Base-by-base conservation (phyloP, 1,140 invertebrate species). In the Brachionus calyciflorus region DNA sequence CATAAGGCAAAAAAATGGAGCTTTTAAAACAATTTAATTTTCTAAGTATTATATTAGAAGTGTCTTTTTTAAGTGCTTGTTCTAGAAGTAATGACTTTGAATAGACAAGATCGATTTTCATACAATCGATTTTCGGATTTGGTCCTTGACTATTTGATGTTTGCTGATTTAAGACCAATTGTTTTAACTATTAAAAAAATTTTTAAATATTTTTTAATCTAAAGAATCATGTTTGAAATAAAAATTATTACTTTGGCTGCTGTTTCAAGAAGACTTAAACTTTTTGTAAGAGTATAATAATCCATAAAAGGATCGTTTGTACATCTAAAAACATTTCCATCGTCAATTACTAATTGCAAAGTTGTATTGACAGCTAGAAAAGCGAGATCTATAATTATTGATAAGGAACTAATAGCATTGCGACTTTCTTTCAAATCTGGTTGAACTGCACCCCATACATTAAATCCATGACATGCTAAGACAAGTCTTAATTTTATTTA, bases 391-490 rank as follows among this genome's bases (percentile, higher is more conserved):
- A 51, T 73, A 21, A 73, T 40, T 9, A 73, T 14, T 2, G 69
- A 73, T 40, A 55, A 21, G n/a, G 69, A 73, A 40, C 69, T 73
- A 9, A 73, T 49, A 21, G 69, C 33, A 17, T 73, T 73, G 49
- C 69, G 49, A 44, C 49, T 73, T 55, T 73, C 69, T 49, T 41
- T 55, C 14, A 40, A 26, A 24, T 55, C 51, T 40, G 69, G 69
- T n/a, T 73, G 69, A 48, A 73, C 46, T 21, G 37, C 69, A 24
- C 30, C 69, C 69, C 69, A 73, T 21, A 73, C 69, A 41, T 73
- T 73, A 33, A 73, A 17, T 5, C 46, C 69, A 19, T 73, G 69
- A 41, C 69, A 73, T 37, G 30, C 69, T 24, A 73, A 55, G 2
- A 73, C 69, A 0, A 70, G 24, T 21, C 68, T 70, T 46, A n/a